phyloP scores from a whole-genome alignment of 2,797 vertebrate genomes.

The Florisuga fusca region DNA sequence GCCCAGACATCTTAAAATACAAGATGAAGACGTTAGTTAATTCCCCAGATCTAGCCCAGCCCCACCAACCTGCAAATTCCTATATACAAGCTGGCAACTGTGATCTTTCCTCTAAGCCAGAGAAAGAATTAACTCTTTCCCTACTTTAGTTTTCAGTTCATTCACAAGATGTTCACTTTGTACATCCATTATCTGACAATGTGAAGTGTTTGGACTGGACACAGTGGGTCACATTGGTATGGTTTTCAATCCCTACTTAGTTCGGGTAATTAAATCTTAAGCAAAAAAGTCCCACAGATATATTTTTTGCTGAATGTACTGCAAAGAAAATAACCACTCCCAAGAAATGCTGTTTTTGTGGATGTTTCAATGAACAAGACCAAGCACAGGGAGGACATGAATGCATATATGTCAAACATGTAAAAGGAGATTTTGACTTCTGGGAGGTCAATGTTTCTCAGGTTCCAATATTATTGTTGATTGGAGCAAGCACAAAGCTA shows the following conservation, averaged over 20 bases:
- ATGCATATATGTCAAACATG: not conserved
- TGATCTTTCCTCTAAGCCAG: constrained; percentile 68
- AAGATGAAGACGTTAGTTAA: constrained; percentile 74
- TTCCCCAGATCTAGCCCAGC: constrained; percentile 65
- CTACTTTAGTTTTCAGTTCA: constrained; percentile 45
- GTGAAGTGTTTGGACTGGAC: constrained; percentile 4
- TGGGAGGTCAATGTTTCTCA: not conserved
- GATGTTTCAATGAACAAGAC: not conserved
- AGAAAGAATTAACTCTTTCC: constrained; percentile 70
- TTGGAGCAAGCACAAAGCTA: not conserved
- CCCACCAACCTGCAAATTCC: constrained; percentile 71
- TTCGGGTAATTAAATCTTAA: not conserved
- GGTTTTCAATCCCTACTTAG: not conserved
- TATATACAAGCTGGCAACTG: constrained; percentile 66
- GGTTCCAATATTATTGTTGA: not conserved
- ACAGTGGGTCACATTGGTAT: not conserved
- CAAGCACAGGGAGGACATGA: not conserved
- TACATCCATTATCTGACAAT: constrained; percentile 11
- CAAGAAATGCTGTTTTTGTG: not conserved
- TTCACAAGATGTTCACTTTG: constrained; percentile 66
- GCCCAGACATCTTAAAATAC: constrained; percentile 61
- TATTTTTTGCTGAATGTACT: not conserved
- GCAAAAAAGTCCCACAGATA: not conserved
- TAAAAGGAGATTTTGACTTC: not conserved
- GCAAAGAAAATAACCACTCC: not conserved